Evolutionary conservation across 2,888 invertebrate genomes (phyloP).

Genomic region (Frankliniella fusca): DNA sequence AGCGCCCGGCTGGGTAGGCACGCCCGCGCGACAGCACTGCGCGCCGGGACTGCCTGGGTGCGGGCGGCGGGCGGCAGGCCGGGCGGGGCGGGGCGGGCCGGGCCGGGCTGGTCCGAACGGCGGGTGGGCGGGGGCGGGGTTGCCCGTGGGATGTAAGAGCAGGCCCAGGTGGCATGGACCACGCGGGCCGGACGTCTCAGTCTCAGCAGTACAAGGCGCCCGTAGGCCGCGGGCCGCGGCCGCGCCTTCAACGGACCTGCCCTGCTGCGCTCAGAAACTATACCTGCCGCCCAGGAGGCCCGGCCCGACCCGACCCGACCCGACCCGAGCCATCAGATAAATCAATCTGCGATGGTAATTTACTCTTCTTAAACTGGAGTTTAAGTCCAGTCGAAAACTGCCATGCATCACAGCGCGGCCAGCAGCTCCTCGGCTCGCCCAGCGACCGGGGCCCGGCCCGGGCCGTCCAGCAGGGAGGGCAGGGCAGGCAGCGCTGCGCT

Average conservation of each 20-base stretch:
- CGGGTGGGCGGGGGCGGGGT: too few relatives aligned
- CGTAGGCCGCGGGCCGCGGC: neutral
- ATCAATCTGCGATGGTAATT: constrained; percentile 11
- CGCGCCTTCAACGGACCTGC: neutral
- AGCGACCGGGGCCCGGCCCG: neutral
- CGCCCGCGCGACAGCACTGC: neutral
- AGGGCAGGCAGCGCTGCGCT: neutral
- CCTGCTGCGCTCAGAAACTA: neutral
- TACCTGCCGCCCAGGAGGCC: neutral
- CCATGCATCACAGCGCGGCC: constrained; percentile 6
- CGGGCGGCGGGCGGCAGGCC: neutral
- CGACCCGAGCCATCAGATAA: neutral
- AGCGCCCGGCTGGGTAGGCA: constrained; percentile 6
- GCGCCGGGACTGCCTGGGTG: neutral
- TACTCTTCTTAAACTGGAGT: constrained; percentile 26
- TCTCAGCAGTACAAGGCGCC: too few relatives aligned
- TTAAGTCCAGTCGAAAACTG: constrained; percentile 26
- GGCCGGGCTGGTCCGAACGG: too few relatives aligned
- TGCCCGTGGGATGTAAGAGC: too few relatives aligned
- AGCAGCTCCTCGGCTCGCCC: neutral
- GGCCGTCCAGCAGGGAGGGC: neutral
- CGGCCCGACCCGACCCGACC: too few relatives aligned
- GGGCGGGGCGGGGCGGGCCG: neutral
- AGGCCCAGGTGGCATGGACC: too few relatives aligned
- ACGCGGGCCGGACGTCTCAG: too few relatives aligned